Evolutionary conservation across 2,113 vertebrate species (phyloP).

Genomic region (Pampusana beccarii): DNA sequence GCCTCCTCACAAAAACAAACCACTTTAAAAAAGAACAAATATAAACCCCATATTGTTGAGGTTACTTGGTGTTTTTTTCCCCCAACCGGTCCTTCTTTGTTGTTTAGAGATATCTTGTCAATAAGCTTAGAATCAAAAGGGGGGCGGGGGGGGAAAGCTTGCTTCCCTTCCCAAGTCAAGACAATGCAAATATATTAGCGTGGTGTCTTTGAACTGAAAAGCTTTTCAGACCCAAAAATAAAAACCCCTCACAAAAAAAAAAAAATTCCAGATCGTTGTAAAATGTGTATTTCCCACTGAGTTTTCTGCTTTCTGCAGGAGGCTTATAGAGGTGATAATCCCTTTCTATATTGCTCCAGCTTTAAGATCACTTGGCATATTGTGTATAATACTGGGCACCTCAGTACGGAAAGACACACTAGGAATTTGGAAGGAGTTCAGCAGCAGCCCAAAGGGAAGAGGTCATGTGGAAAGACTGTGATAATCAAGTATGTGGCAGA

Average conservation of each 20-base stretch:
- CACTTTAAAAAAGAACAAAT: not conserved
- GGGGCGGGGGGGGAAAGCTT: not conserved
- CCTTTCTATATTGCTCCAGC: slow-evolving; percentile 25
- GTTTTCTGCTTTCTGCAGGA: slow-evolving; percentile 25
- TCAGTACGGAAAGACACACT: slow-evolving; percentile 47
- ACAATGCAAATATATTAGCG: not conserved
- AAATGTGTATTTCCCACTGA: not conserved
- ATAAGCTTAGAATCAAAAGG: slow-evolving; percentile 62
- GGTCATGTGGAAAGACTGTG: slow-evolving; percentile 53
- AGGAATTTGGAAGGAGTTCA: slow-evolving; percentile 65
- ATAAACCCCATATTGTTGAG: not conserved
- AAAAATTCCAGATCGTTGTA: slow-evolving; percentile 7
- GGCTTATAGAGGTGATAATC: slow-evolving; percentile 40
- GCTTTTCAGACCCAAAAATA: slow-evolving; percentile 23
- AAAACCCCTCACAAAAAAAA: not conserved
- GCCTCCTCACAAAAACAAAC: slow-evolving; percentile 27
- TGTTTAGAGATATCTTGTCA: slow-evolving; percentile 62
- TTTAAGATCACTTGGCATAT: slow-evolving; percentile 43
- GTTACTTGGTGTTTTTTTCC: slow-evolving; percentile 3
- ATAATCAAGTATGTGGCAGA: slow-evolving; percentile 50
- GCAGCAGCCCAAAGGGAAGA: not conserved
- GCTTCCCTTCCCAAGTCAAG: not conserved
- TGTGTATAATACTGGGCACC: not conserved
- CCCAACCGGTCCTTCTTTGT: slow-evolving; percentile 44
- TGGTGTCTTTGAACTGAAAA: not conserved